Evolutionary conservation across 2,113 vertebrate species (phyloP).

Genomic region (Bucco capensis): DNA sequence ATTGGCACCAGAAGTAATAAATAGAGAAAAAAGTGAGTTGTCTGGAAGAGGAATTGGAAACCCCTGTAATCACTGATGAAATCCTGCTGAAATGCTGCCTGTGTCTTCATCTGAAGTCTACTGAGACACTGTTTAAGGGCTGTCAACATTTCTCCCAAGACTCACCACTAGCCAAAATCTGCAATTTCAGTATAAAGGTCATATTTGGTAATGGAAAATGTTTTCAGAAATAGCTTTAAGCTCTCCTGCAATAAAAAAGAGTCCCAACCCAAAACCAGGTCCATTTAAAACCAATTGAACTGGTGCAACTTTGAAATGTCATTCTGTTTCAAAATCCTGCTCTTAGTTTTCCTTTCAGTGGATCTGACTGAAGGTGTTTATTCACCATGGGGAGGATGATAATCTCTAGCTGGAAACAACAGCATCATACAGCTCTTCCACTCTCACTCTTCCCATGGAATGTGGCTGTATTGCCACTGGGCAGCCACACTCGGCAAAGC

Average conservation of each 20-base stretch:
- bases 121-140: not conserved
- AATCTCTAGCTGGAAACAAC: not conserved
- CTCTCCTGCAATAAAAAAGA: not conserved
- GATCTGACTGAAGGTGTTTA: not conserved
- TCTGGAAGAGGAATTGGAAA: not conserved
- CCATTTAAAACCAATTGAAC: not conserved
- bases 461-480: not conserved
- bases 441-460: not conserved
- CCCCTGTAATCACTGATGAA: not conserved
- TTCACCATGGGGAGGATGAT: not conserved
- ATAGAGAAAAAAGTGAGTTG: not conserved
- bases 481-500: not conserved
- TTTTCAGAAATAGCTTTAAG: not conserved
- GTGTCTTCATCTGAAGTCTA: not conserved
- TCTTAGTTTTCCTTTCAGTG: not conserved
- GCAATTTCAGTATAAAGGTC: not conserved
- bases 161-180: not conserved
- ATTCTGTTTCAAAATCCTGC: not conserved
- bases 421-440: rapidly evolving
- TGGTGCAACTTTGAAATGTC: not conserved
- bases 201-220: not conserved
- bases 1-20: not conserved
- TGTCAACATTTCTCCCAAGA: not conserved
- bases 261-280: not conserved
- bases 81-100: not conserved